These are phyloP conservation scores for Xestia c-nigrum DNA, from an alignment of 2,888 invertebrate species.

Conservation along the genomic window DNA sequence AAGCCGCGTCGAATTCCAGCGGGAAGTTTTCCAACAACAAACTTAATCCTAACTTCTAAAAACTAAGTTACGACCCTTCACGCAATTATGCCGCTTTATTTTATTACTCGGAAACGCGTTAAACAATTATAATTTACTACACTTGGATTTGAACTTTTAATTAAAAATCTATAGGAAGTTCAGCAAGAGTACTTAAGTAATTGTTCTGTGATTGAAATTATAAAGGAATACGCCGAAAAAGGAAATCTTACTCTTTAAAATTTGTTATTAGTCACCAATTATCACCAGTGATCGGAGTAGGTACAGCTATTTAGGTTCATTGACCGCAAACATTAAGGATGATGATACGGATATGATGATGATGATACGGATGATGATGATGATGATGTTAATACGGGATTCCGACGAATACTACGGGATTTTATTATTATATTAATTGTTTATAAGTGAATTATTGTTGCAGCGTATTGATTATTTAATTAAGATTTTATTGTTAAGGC, in stretches of 20 bases:
- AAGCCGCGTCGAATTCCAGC: conserved; percentile 29
- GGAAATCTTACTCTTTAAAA: background rate
- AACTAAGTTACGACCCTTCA: conserved; percentile 54
- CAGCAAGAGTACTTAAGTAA: background rate
- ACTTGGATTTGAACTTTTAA: conserved; percentile 45
- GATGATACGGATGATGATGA: too few relatives aligned
- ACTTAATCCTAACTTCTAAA: conserved; percentile 56
- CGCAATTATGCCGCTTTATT: conserved; percentile 56
- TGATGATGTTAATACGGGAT: too few relatives aligned
- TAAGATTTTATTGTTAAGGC: too few relatives aligned
- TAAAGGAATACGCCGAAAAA: background rate
- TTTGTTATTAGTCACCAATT: too few relatives aligned
- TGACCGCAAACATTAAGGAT: too few relatives aligned
- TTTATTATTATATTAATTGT: too few relatives aligned
- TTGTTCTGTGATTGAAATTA: background rate
- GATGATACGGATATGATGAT: too few relatives aligned
- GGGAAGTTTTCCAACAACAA: conserved; percentile 55
- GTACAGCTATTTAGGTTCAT: too few relatives aligned
- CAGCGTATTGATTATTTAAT: too few relatives aligned
- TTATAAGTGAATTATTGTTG: too few relatives aligned
- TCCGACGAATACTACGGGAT: too few relatives aligned
- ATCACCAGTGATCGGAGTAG: too few relatives aligned
- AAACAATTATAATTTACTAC: conserved; percentile 62
- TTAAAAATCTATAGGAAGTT: conserved; percentile 44
- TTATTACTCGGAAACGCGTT: conserved; percentile 55